phyloP scores from a whole-genome alignment of 2,888 invertebrate genomes.

The Leptinotarsa juncta region DNA sequence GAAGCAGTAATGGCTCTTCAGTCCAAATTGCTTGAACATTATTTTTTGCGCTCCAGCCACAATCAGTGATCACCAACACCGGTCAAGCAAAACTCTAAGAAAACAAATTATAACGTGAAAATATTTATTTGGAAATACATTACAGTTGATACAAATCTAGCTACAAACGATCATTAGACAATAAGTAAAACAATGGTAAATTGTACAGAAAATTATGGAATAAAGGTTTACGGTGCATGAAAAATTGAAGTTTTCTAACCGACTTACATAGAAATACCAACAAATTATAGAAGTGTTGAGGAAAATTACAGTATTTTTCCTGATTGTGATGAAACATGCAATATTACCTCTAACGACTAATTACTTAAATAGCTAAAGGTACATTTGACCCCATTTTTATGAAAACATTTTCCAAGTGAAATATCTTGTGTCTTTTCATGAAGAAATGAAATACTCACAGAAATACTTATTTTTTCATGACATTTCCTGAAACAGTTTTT shows the following conservation, averaged over 20 bases:
- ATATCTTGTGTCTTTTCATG: too few species aligned
- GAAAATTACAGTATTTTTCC: constrained; percentile 23
- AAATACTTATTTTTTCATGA: not conserved
- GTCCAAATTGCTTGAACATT: too few species aligned
- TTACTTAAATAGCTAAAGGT: constrained; percentile 9
- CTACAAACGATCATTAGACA: not conserved
- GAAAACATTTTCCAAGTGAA: constrained; percentile 10
- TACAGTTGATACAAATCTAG: too few species aligned
- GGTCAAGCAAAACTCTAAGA: too few species aligned
- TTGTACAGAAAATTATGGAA: constrained; percentile 25
- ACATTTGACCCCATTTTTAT: constrained; percentile 24
- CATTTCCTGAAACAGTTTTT: not conserved
- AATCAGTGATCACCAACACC: too few species aligned
- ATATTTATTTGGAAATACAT: too few species aligned
- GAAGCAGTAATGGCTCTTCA: too few species aligned
- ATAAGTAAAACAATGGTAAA: constrained; percentile 17
- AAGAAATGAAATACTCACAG: too few species aligned
- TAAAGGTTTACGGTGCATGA: constrained; percentile 26
- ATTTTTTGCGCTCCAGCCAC: too few species aligned
- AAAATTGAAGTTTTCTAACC: constrained; percentile 21
- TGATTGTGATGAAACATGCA: constrained; percentile 15
- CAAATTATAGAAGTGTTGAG: constrained; percentile 28
- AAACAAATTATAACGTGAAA: too few species aligned
- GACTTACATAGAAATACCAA: constrained; percentile 12
- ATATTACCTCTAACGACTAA: constrained; percentile 15